Evolutionary conservation across 2,797 vertebrate genomes (phyloP), one percentile per base, ranked within the genome.

Genomic region (Rhincodon typus): DNA sequence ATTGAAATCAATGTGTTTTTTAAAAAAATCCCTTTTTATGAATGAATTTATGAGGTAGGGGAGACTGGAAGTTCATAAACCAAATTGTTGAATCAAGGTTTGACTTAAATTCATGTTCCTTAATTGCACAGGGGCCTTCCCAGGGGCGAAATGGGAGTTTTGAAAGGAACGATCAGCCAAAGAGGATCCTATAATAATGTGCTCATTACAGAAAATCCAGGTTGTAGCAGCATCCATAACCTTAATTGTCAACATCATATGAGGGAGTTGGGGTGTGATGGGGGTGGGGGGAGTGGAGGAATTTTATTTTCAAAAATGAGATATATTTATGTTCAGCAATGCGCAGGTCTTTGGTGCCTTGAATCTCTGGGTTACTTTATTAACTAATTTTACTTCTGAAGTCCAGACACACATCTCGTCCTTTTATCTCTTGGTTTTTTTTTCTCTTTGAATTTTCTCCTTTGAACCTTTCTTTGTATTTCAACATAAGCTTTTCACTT

Each of bases 391-490:
- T 25, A 95, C 77, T 34, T 95, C 46, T 77, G 27, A 21, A 53
- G 94, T 10, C 94, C 46, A 69, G 90, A 91, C 34, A 66, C 23
- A 57, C 62, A 50, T 74, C 94, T 23, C 66, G 10, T 12, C 62
- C 69, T 93, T 93, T 93, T 53, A 95, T 74, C 70, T 95, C 70
- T 72, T 72, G 69, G 30, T 50, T 1, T 50, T 19, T 72, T 53
- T 77, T 77, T 34, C 53, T 57, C 46, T 74, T 62, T 62, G 57
- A 62, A 77, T 77, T 95, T 95, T 95, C 70, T 70, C 27, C 15
- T 94, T 27, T 72, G 69, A 94, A 94, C 50, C 30, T 91, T 72
- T 72, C 93, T 50, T 91, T 67, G 94, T 72, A 5, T 77, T 95
- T 77, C 53, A 77, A n/a, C 42, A 77, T 95, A 27, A 77, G 25